Conservation (phyloP, 35 echinoderm and acorn worm species). For the Stichopus chloronotus region DNA sequence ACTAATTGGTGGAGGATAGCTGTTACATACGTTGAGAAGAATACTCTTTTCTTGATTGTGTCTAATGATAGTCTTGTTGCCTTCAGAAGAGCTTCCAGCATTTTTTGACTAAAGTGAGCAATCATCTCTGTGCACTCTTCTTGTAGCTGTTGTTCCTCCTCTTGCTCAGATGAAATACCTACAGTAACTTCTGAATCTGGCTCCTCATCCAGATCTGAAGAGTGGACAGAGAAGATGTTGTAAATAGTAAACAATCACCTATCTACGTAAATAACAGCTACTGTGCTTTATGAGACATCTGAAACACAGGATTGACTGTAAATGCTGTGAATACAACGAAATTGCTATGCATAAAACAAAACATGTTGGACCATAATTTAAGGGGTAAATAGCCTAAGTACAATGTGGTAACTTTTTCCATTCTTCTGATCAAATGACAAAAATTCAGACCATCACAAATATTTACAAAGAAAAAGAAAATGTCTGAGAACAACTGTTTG, state of each 20-base stretch:
- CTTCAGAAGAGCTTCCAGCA: constrained; percentile 84
- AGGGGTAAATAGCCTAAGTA: too few species aligned
- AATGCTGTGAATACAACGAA: too few species aligned
- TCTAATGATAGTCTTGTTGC: constrained; percentile 89
- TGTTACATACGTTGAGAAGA: constrained; percentile 89
- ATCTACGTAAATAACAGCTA: background rate
- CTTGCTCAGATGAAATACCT: constrained; percentile 49
- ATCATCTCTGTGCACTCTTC: constrained; percentile 95
- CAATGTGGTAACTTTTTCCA: too few species aligned
- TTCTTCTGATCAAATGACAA: too few species aligned
- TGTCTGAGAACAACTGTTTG: background rate
- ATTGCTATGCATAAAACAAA: too few species aligned
- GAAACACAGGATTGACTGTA: too few species aligned
- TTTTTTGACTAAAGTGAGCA: constrained; percentile 85
- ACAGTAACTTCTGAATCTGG: constrained; percentile 66
- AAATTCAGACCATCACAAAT: background rate
- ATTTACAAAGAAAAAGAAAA: background rate
- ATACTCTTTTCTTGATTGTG: constrained; percentile 94
- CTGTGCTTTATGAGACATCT: background rate
- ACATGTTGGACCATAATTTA: too few species aligned
- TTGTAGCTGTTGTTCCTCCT: constrained; percentile 94
- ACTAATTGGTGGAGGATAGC: too few species aligned
- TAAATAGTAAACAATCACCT: too few species aligned
- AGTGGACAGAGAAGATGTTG: background rate
- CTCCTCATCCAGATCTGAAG: constrained; percentile 21